Evolutionary conservation across 2,888 invertebrate genomes (phyloP).

Genomic region (Acanthopleura granulata): DNA sequence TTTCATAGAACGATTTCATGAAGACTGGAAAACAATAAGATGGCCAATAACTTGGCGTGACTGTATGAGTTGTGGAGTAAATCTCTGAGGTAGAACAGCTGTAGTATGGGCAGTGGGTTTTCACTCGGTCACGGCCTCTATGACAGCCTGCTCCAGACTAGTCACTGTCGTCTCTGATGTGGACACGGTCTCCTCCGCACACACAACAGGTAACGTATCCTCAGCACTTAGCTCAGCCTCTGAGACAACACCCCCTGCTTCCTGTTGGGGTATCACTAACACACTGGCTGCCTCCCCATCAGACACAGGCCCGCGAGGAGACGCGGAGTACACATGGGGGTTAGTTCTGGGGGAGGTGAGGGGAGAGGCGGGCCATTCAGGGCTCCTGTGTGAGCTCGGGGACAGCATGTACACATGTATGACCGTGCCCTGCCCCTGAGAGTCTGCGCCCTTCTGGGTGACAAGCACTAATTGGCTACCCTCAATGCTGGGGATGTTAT

Average conservation of each 20-base stretch:
- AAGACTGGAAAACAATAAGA: too few relatives aligned
- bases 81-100: too few relatives aligned
- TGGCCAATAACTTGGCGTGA: too few relatives aligned
- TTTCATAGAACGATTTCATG: too few relatives aligned
- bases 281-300: background rate
- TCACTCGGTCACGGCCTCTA: background rate
- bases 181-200: background rate
- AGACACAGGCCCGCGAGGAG: background rate
- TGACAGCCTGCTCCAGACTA: background rate
- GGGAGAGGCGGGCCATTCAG: background rate
- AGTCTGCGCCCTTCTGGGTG: background rate
- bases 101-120: too few relatives aligned
- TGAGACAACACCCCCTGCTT: background rate
- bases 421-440: background rate
- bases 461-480: conserved; percentile 5
- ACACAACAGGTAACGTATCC: too few relatives aligned
- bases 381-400: background rate
- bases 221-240: background rate
- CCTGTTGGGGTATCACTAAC: background rate
- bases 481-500: conserved; percentile 1
- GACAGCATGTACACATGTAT: conserved; percentile 17
- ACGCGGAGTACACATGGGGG: background rate
- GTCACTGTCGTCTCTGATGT: background rate
- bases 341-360: background rate
- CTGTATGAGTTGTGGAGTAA: too few relatives aligned